A percentile compares a stretch with the other conserved stretches of the same genome.
These are phyloP conservation scores for Tupaia tana DNA, from an alignment of 2,113 vertebrate genomes.

Conservation along the genomic window DNA sequence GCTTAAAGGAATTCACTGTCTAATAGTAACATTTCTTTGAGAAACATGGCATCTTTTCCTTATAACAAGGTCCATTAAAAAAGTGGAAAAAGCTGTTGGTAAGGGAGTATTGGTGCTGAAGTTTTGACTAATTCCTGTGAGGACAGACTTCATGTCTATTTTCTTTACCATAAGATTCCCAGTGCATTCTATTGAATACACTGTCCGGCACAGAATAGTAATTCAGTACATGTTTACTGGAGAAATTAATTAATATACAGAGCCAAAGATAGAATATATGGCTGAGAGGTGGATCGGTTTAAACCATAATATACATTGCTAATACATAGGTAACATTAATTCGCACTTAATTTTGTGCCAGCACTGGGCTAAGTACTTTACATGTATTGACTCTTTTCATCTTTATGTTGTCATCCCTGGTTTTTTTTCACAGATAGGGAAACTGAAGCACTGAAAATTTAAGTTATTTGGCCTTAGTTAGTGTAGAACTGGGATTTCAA, in stretches of 20 bases:
- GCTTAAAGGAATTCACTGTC: neutral
- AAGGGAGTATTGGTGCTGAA: neutral
- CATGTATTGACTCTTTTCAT: neutral
- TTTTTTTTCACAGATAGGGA: neutral
- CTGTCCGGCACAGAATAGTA: neutral
- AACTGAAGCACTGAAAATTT: neutral
- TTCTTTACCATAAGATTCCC: neutral
- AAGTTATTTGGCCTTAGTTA: neutral
- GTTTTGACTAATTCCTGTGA: neutral
- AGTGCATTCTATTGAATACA: neutral
- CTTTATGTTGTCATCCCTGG: neutral
- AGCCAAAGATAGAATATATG: neutral
- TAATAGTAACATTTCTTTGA: neutral
- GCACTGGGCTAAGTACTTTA: neutral
- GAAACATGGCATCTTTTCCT: neutral
- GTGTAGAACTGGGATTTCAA: neutral
- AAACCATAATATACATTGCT: neutral
- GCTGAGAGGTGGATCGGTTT: neutral
- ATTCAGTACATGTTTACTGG: neutral
- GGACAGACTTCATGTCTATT: neutral
- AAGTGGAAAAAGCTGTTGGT: neutral
- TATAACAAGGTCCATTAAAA: neutral
- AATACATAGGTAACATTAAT: neutral
- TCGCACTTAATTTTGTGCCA: slow-evolving; percentile 10
- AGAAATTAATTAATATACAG: neutral